Evolutionary conservation across 2,113 vertebrate species (phyloP), one percentile per base, ranked within the genome.

Genomic region (Nematolebias whitei): DNA sequence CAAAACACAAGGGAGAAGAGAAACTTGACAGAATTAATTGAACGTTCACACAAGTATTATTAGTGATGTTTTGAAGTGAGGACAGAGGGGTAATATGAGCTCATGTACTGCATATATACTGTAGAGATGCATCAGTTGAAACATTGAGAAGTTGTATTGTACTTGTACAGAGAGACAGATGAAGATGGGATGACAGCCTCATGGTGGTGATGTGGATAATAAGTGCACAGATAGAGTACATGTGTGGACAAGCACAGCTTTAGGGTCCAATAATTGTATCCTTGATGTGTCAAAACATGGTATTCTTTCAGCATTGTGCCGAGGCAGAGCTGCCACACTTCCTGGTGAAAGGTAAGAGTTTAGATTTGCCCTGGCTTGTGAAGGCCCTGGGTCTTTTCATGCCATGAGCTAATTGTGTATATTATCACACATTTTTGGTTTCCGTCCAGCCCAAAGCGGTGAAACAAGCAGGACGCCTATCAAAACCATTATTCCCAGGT

Each of bases 401-500:
- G 63, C 75, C 66, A 73, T 78, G 83, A 88, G 85, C 79, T 90
- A 91, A 90, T 90, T 89, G 89, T 88, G 86, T 88, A 86, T 90
- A 85, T 88, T 80, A 87, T 88, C 84, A 88, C 87, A 89, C 88
- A 68, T 83, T 86, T 76, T 80, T 77, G 84, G 77, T 84, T 73
- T 73, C 62, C 48, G 73, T 81, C 81, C 72, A 54, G 80, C 78
- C 82, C 79, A 74, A 78, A 81, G 87, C 85, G 50, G 74, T 6
- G 79, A 86, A 90, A 90, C 87, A 90, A 89, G 88, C 87, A 76
- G 91, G 92, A 94, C 93, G 92, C 94, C 95, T 92, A 95, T 99
- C 95, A 96, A 94, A 93, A 93, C 76, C 94, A 95, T 95, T 95
- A 97, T 97, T 96, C 95, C 93, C 94, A 95, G 94, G 95, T 96